Percentiles rank a stretch among this genome's conserved stretches.
Evolutionary conservation across 2,113 vertebrate genomes (phyloP).

Genomic region (Myotis davidii): DNA sequence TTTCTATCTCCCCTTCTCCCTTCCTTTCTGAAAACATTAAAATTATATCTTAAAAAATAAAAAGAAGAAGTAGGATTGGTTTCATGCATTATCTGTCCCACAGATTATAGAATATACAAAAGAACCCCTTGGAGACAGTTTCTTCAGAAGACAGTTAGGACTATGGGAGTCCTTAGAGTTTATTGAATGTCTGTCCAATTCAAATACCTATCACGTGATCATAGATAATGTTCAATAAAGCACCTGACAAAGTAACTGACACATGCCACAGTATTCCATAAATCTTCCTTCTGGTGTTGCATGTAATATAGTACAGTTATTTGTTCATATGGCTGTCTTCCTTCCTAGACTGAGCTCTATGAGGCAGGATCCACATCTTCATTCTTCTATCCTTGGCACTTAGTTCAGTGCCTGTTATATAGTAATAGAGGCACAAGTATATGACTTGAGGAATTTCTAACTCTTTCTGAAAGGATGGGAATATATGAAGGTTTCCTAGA

Average conservation of each 20-base stretch:
- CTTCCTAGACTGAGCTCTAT: background rate
- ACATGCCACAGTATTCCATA: background rate
- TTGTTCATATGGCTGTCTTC: conserved; percentile 25
- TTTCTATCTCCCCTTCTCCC: no score
- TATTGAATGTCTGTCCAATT: background rate
- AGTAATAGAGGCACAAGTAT: background rate
- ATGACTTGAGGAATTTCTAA: conserved; percentile 1
- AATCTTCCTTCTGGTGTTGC: conserved; percentile 13
- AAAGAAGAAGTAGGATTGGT: background rate
- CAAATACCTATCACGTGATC: background rate
- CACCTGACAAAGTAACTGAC: background rate
- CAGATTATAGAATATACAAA: background rate
- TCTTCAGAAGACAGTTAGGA: background rate
- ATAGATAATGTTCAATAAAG: conserved; percentile 39
- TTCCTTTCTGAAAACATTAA: no score
- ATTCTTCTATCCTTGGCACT: background rate
- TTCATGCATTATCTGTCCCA: background rate
- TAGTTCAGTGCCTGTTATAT: background rate
- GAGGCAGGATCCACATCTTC: background rate
- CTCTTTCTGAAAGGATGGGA: background rate
- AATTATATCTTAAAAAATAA: no score
- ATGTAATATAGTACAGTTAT: background rate
- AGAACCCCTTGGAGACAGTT: conserved; percentile 3
- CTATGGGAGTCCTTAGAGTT: background rate
- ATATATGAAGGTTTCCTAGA: background rate